A percentile compares a stretch with the other conserved stretches of the same genome.
These are phyloP conservation scores for Decapterus maruadsi DNA, from an alignment of 2,797 vertebrate genomes.

Conservation along the genomic window DNA sequence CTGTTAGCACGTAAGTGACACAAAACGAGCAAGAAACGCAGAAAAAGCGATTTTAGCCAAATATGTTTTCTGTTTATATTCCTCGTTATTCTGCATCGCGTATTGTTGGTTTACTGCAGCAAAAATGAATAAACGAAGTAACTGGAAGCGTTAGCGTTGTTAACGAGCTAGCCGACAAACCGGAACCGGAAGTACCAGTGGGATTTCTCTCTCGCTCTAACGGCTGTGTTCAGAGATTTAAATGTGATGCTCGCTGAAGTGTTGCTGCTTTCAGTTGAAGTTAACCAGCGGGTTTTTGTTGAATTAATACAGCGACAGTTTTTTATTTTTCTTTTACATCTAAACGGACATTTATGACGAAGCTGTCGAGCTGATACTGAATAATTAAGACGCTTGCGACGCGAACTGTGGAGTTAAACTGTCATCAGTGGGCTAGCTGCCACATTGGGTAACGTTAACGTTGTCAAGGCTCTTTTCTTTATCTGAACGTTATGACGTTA, in stretches of 20 bases:
- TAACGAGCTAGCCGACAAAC: background rate
- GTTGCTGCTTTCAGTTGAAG: rapidly evolving
- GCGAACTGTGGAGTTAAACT: too few relatives aligned
- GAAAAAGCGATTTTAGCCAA: background rate
- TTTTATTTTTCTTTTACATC: background rate
- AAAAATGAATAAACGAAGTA: too few relatives aligned
- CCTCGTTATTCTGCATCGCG: rapidly evolving
- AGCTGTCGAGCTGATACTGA: too few relatives aligned
- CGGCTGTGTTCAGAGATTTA: background rate
- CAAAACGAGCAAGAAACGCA: too few relatives aligned
- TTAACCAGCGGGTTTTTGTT: rapidly evolving
- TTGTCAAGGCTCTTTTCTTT: background rate
- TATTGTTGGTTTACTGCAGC: too few relatives aligned
- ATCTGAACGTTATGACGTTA: background rate
- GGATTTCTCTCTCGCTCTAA: background rate
- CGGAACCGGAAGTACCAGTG: constrained; percentile 31
- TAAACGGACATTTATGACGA: background rate
- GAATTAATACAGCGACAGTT: too few relatives aligned
- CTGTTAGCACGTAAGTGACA: background rate
- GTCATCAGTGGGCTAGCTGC: background rate
- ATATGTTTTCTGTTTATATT: rapidly evolving
- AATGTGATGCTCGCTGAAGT: constrained; percentile 7
- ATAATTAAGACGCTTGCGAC: background rate
- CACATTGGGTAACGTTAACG: background rate
- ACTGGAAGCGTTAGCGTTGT: too few relatives aligned